A percentile compares a stretch with the other conserved stretches of the same genome.
Conservation (phyloP, 2,113 vertebrate genomes). For the Pseudorhombus dupliciocellatus region DNA sequence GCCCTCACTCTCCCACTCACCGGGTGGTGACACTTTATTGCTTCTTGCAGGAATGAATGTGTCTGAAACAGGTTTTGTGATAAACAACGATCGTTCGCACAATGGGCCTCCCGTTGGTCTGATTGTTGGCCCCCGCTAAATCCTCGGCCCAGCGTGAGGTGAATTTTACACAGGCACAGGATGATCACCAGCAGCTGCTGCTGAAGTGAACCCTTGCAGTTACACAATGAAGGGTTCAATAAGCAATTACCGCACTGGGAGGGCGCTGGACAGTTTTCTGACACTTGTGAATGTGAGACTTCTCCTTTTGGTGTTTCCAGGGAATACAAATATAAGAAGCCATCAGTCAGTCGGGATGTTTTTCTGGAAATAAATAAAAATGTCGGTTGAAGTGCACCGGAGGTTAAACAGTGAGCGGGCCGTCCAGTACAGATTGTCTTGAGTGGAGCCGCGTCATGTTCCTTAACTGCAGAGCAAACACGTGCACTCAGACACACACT, state of each 20-base stretch:
- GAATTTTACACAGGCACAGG: background rate
- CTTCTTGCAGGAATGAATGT: background rate
- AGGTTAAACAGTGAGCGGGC: background rate
- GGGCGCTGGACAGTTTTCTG: constrained; percentile 24
- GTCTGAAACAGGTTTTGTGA: background rate
- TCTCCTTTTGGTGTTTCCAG: constrained; percentile 16
- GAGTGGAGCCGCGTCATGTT: background rate
- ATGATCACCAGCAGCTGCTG: constrained; percentile 26
- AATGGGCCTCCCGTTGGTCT: background rate
- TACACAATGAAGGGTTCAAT: constrained; percentile 45
- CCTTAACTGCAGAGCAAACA: background rate
- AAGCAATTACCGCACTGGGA: constrained; percentile 44
- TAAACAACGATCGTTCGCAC: background rate
- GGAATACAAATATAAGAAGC: constrained; percentile 4
- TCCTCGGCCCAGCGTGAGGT: background rate
- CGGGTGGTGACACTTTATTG: background rate
- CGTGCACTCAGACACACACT: background rate
- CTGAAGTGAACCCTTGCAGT: constrained; percentile 26
- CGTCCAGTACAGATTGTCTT: background rate
- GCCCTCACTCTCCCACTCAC: background rate
- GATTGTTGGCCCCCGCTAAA: background rate
- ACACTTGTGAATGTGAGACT: constrained; percentile 22
- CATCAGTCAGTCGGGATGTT: background rate
- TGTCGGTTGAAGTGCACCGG: too few species aligned
- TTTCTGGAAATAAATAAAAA: too few species aligned